phyloP scores from a whole-genome alignment of 1,140 invertebrate species.

The Yoshiicerus persimilis region DNA sequence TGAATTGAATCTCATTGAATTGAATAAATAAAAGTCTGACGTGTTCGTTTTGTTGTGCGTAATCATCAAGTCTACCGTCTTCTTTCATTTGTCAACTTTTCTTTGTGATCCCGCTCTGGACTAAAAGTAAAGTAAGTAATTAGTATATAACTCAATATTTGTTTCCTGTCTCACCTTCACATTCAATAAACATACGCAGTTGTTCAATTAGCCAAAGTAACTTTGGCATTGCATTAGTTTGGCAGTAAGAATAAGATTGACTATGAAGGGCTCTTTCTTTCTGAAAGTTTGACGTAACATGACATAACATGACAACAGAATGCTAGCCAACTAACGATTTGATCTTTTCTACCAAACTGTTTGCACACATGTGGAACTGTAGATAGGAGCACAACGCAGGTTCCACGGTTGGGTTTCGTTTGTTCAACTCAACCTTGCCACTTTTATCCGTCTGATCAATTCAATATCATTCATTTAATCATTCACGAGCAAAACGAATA shows the following conservation, averaged over 20 bases:
- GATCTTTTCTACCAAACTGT: not conserved
- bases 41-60: constrained; percentile 22
- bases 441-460: not conserved
- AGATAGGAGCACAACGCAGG: not conserved
- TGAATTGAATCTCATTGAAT: not conserved
- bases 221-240: not conserved
- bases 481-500: not conserved
- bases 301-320: not conserved
- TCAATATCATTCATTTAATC: not conserved
- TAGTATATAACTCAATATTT: no score
- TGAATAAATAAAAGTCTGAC: constrained; percentile 27
- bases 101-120: not conserved
- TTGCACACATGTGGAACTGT: not conserved
- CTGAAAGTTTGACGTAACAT: not conserved
- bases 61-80: not conserved
- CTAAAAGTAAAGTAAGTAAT: not conserved
- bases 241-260: not conserved
- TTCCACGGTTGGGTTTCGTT: not conserved
- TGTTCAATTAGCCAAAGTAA: not conserved
- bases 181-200: no score
- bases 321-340: not conserved
- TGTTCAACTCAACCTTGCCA: not conserved
- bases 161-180: no score
- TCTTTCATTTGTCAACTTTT: not conserved
- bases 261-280: not conserved